phyloP scores from a whole-genome alignment of 2,797 vertebrate species.

The Poeciliopsis gracilis region DNA sequence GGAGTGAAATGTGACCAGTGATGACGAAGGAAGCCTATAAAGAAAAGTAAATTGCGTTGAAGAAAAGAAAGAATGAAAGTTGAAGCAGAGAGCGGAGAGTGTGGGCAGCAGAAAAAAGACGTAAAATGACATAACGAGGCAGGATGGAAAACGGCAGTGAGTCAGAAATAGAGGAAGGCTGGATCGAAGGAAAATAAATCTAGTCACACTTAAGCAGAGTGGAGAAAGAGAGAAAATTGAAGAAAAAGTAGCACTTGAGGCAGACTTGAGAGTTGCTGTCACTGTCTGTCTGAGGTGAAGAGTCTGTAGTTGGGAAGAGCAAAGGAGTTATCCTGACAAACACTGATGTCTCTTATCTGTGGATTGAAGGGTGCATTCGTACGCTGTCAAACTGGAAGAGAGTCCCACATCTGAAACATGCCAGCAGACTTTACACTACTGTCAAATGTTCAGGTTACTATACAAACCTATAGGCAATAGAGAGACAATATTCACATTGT shows the following conservation, averaged over 20 bases:
- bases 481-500: slow-evolving; percentile 1
- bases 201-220: slow-evolving; percentile 14
- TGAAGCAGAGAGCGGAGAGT: background rate
- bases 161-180: slow-evolving; percentile 22
- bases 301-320: slow-evolving; percentile 23
- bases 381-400: slow-evolving; percentile 17
- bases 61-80: slow-evolving; percentile 3
- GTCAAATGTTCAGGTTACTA: background rate
- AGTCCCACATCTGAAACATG: slow-evolving; percentile 16
- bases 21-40: background rate
- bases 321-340: slow-evolving; percentile 22
- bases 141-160: slow-evolving; percentile 6
- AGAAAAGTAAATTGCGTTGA: background rate
- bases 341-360: slow-evolving; percentile 20
- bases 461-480: background rate
- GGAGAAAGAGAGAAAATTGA: slow-evolving; percentile 18
- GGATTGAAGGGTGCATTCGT: slow-evolving; percentile 15
- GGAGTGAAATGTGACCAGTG: slow-evolving; percentile 6
- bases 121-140: slow-evolving; percentile 20
- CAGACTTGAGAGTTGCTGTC: slow-evolving; percentile 18
- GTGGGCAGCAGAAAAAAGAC: slow-evolving; percentile 28
- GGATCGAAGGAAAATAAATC: slow-evolving; percentile 17
- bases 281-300: slow-evolving; percentile 25
- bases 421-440: background rate
- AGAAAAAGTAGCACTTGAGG: slow-evolving; percentile 20